Evolutionary conservation across 2,888 invertebrate genomes (phyloP).

Genomic region (Lacanobia oleracea): DNA sequence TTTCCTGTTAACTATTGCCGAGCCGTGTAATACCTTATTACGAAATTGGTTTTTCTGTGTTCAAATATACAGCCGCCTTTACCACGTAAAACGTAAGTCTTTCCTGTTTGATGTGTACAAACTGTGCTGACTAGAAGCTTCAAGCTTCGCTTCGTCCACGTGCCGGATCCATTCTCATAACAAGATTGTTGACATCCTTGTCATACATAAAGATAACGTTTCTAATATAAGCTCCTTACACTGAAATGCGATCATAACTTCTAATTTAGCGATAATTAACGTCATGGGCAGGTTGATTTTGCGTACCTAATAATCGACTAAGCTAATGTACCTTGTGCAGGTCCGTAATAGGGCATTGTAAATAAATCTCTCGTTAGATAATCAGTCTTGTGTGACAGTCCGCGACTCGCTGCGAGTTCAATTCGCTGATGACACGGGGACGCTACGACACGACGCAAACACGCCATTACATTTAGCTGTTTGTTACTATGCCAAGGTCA

Average conservation of each 20-base stretch:
- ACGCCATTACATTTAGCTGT: conserved; percentile 70
- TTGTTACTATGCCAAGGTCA: conserved; percentile 84
- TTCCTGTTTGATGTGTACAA: conserved; percentile 46
- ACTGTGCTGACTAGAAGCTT: conserved; percentile 25
- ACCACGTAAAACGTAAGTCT: conserved; percentile 25
- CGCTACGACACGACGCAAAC: conserved; percentile 62
- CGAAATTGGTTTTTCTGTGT: conserved; percentile 43
- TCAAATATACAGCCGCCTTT: conserved; percentile 6
- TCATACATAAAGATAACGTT: conserved; percentile 34
- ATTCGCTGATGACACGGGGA: conserved; percentile 68
- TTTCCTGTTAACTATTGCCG: conserved; percentile 33
- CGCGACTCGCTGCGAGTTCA: conserved; percentile 60
- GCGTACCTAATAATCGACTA: conserved; percentile 31
- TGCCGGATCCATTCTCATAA: conserved; percentile 46
- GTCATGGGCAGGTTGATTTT: conserved; percentile 12
- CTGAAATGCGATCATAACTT: conserved; percentile 10
- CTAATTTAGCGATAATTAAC: conserved; percentile 21
- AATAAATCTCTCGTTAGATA: conserved; percentile 69
- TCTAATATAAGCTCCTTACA: conserved; percentile 21
- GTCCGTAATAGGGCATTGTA: conserved; percentile 65
- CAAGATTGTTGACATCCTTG: conserved; percentile 53
- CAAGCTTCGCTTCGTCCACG: conserved; percentile 10
- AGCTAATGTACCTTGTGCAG: conserved; percentile 38
- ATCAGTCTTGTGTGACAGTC: conserved; percentile 63
- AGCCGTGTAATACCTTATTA: conserved; percentile 26